Evolutionary conservation across 2,888 invertebrate genomes (phyloP), one percentile per base, ranked within the genome.

Genomic region (Oegoconia quadripuncta): DNA sequence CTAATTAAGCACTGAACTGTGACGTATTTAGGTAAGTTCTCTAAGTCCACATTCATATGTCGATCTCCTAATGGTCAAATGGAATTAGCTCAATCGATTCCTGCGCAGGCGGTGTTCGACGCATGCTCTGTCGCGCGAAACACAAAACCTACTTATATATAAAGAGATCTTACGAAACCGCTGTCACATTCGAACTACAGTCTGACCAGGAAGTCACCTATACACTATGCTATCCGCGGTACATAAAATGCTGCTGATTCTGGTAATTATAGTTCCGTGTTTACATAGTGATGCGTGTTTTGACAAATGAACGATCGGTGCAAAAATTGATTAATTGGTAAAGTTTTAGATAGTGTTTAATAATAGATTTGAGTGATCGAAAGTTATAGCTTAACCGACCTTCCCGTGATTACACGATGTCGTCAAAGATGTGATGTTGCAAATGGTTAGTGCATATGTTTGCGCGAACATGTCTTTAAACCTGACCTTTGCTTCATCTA

Each of bases 121-220:
- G 50, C 54, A 55, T 64, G 64, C 59, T 58, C 64, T 61, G 53
- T 54, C 64, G 69, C 62, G 62, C 67, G 63, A 70, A 61, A 53
- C 56, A 50, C 65, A 66, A 62, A 58, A 63, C 63, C 72, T 64
- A 67, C 68, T 74, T 69, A 75, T 83, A 84, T 86, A 86, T 78
- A 86, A 76, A 69, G 77, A 73, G 66, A 77, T 74, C 76, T 83
- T 83, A 73, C 82, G 74, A 81, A 79, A 86, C 76, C 78, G 76
- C 77, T 72, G 74, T 59, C 86, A 79, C 84, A 86, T 74, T 84
- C 83, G 71, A 70, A 74, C 71, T 61, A 72, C 70, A 72, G 64
- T 67, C 69, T 67, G 78, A 74, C 70, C 84, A 83, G 86, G 83
- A 84, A 83, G 74, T 83, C 71, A 74, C 67, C 71, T 67, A 78